phyloP scores from a whole-genome alignment of 2,113 vertebrate species.

The Takifugu bimaculatus region DNA sequence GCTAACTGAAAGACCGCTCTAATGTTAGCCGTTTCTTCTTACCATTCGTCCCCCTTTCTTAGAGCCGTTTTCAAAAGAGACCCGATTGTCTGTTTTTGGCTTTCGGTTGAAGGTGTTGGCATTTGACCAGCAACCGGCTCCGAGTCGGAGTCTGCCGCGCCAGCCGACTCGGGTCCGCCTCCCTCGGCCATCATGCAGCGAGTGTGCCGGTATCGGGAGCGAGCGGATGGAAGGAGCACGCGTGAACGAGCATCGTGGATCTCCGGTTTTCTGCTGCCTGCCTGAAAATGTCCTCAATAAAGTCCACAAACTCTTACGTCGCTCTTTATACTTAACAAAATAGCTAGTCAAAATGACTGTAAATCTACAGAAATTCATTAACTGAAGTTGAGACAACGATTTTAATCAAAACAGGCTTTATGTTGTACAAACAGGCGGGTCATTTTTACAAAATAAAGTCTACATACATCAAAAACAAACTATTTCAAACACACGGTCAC shows the following conservation, averaged over 20 bases:
- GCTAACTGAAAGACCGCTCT: neutral
- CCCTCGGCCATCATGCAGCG: slow-evolving; percentile 80
- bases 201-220: slow-evolving; percentile 67
- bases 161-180: slow-evolving; percentile 81
- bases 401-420: slow-evolving; percentile 65
- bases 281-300: neutral
- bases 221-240: slow-evolving; percentile 44
- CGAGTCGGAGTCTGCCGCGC: slow-evolving; percentile 74
- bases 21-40: slow-evolving; percentile 23
- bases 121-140: slow-evolving; percentile 74
- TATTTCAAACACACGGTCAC: neutral
- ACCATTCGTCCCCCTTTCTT: slow-evolving; percentile 80
- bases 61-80: slow-evolving; percentile 75
- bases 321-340: neutral
- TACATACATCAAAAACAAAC: slow-evolving; percentile 49
- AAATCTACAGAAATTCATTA: neutral
- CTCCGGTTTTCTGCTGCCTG: neutral
- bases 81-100: slow-evolving; percentile 76
- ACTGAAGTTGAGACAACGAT: slow-evolving; percentile 9
- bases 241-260: slow-evolving; percentile 4
- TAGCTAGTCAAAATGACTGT: neutral
- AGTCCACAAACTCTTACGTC: neutral
- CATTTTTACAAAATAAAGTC: slow-evolving; percentile 62
- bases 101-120: slow-evolving; percentile 72
- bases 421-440: slow-evolving; percentile 69